Percentiles rank a stretch among this genome's conserved stretches.
Conservation (phyloP, 2,113 vertebrate species). For the Passer montanus region DNA sequence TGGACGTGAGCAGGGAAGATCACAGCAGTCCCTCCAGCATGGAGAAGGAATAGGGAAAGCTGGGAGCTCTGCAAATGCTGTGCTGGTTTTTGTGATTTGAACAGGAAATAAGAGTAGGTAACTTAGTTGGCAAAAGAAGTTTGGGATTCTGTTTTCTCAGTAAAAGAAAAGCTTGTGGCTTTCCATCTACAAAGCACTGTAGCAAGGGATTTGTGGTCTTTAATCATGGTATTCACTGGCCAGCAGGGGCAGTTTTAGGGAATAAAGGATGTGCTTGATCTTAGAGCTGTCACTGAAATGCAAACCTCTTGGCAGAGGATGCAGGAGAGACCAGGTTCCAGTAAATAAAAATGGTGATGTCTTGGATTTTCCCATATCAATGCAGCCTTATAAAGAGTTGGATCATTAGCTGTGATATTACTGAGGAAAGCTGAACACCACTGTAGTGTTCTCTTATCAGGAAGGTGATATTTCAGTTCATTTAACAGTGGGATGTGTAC, state of each 20-base stretch:
- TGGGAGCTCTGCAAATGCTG: background rate
- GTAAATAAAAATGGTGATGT: background rate
- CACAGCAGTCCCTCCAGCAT: background rate
- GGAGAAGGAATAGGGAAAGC: background rate
- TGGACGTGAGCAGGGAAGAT: background rate
- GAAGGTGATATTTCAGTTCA: background rate
- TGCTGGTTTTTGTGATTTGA: background rate
- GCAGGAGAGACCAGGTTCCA: background rate
- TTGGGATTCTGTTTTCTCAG: background rate
- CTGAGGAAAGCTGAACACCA: background rate
- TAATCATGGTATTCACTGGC: background rate
- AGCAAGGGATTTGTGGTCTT: background rate
- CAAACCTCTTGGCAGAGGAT: background rate
- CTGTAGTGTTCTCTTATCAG: background rate
- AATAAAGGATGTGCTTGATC: background rate
- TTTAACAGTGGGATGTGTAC: slow-evolving; percentile 21
- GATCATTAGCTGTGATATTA: background rate
- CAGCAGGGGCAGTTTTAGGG: background rate
- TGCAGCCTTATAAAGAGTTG: background rate
- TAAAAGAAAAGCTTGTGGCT: background rate
- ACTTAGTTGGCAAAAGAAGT: background rate
- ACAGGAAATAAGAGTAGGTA: background rate
- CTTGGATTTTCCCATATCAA: background rate
- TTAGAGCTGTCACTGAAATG: background rate
- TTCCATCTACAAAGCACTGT: background rate